Evolutionary conservation across 2,888 invertebrate species (phyloP).

Genomic region (Trissolcus japonicus): DNA sequence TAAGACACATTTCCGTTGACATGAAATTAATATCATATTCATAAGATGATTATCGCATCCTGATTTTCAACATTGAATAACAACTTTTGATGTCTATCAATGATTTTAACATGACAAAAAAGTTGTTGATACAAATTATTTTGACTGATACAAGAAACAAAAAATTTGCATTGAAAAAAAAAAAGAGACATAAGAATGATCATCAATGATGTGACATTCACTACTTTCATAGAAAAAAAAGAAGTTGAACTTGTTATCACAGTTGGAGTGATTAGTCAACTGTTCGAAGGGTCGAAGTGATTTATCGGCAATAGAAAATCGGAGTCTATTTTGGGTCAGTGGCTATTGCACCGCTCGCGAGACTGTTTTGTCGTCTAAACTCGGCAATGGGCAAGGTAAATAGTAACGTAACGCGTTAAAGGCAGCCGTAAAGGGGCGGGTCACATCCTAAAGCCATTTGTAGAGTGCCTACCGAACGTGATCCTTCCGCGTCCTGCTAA

Average conservation of each 20-base stretch:
- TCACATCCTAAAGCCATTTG: slow-evolving; percentile 74
- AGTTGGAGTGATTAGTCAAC: slow-evolving; percentile 28
- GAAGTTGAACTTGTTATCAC: slow-evolving; percentile 37
- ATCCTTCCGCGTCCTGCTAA: slow-evolving; percentile 67
- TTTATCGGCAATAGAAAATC: slow-evolving; percentile 14
- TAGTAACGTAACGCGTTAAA: slow-evolving; percentile 56
- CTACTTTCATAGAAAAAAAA: neutral
- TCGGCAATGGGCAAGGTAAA: slow-evolving; percentile 59
- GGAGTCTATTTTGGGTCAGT: slow-evolving; percentile 47
- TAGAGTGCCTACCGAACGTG: slow-evolving; percentile 69
- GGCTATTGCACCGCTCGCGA: slow-evolving; percentile 21
- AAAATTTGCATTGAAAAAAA: no score
- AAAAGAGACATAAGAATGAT: no score
- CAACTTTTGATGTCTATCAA: no score
- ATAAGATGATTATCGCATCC: no score
- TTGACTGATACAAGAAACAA: no score
- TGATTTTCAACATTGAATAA: no score
- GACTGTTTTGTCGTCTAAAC: slow-evolving; percentile 43
- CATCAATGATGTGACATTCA: no score
- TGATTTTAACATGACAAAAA: no score
- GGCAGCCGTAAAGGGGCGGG: slow-evolving; percentile 72
- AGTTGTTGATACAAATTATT: no score
- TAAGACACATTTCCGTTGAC: neutral
- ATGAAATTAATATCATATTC: no score
- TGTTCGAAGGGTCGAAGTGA: slow-evolving; percentile 8